These are phyloP conservation scores for Eulemur rufifrons DNA, from an alignment of 2,113 vertebrate genomes.

Conservation along the genomic window DNA sequence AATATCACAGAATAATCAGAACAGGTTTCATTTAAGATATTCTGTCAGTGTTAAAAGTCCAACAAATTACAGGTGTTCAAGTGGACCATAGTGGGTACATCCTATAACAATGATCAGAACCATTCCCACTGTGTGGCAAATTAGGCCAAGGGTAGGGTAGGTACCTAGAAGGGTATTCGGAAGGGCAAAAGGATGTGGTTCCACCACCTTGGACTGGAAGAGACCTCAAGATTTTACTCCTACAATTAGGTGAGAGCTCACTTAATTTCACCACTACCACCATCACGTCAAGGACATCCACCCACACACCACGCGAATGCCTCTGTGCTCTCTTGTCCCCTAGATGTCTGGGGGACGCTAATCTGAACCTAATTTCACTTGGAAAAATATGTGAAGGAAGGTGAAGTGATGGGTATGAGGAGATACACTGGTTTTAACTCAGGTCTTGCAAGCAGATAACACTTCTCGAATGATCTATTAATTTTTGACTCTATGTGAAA, in stretches of 20 bases:
- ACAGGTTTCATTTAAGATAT: constrained; percentile 49
- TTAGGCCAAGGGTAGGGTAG: neutral
- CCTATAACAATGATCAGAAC: neutral
- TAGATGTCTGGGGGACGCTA: constrained; percentile 25
- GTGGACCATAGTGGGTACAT: neutral
- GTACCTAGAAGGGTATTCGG: neutral
- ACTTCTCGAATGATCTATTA: neutral
- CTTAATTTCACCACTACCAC: neutral
- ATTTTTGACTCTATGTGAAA: constrained; percentile 58
- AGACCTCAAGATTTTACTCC: neutral
- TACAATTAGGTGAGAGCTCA: neutral
- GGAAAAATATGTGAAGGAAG: neutral
- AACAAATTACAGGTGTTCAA: neutral
- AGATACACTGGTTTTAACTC: neutral
- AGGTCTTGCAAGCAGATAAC: constrained; percentile 4
- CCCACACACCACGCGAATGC: neutral
- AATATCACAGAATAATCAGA: constrained; percentile 29
- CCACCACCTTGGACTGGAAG: neutral
- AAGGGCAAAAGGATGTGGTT: neutral
- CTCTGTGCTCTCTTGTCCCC: neutral
- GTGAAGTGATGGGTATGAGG: neutral
- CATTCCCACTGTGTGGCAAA: neutral
- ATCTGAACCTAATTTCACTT: neutral
- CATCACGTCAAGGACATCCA: neutral
- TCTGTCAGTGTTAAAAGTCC: neutral